phyloP scores from a whole-genome alignment of 2,888 invertebrate genomes.

The Drosophila anceps region DNA sequence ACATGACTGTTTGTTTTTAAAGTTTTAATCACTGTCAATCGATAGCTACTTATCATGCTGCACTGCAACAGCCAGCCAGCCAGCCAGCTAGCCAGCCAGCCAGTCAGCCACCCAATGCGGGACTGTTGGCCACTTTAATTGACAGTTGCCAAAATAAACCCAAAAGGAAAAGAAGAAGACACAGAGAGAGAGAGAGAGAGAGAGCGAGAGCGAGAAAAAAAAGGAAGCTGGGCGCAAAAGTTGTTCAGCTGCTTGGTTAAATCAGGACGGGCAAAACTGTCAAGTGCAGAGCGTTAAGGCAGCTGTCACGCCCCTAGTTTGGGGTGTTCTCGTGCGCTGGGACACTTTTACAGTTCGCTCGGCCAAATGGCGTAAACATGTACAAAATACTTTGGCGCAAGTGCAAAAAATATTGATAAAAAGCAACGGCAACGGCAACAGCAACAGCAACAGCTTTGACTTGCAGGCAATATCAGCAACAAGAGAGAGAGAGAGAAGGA shows the following conservation, averaged over 20 bases:
- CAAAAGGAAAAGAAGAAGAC: background rate
- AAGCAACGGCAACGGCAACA: constrained; percentile 14
- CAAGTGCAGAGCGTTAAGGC: constrained; percentile 48
- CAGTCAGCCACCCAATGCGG: constrained; percentile 28
- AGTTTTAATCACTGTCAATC: constrained; percentile 81
- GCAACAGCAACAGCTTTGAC: constrained; percentile 12
- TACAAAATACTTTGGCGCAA: constrained; percentile 72
- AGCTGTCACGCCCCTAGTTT: background rate
- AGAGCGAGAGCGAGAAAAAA: background rate
- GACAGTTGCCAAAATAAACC: constrained; percentile 56
- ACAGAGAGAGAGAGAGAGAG: no score
- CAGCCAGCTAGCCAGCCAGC: background rate
- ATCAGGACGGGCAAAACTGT: constrained; percentile 70
- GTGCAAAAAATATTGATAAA: constrained; percentile 38
- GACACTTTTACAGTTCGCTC: background rate
- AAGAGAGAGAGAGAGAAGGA: background rate
- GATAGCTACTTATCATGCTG: constrained; percentile 80
- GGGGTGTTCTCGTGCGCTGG: background rate
- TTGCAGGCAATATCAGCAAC: constrained; percentile 17
- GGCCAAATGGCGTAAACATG: constrained; percentile 76
- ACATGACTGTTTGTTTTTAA: constrained; percentile 80
- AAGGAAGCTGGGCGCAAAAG: constrained; percentile 7
- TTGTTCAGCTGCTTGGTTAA: constrained; percentile 50
- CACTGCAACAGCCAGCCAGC: constrained; percentile 35
- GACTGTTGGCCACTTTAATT: constrained; percentile 45